Evolutionary conservation across 2,888 invertebrate species (phyloP).

Genomic region (Acanthosepion esculentum): DNA sequence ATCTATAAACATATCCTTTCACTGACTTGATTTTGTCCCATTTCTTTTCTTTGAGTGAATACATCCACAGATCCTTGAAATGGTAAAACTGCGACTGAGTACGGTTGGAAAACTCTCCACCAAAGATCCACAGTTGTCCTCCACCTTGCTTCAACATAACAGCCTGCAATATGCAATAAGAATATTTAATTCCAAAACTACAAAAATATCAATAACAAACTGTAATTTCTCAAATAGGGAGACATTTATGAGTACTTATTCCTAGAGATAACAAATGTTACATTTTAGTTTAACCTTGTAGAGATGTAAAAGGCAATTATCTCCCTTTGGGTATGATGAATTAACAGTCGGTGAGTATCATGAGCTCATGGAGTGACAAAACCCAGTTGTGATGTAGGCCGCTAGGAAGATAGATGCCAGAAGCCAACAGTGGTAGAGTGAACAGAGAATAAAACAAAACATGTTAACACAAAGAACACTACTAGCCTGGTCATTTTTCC

Average conservation of each 20-base stretch:
- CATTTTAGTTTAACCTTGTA: too few relatives aligned
- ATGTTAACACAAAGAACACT: too few relatives aligned
- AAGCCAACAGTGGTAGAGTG: too few relatives aligned
- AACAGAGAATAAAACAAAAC: too few relatives aligned
- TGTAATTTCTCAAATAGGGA: neutral
- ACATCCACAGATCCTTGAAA: constrained; percentile 92
- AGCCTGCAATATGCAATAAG: constrained; percentile 76
- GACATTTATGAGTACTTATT: neutral
- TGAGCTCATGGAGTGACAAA: too few relatives aligned
- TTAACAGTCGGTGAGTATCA: too few relatives aligned
- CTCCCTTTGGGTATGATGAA: too few relatives aligned
- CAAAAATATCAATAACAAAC: neutral
- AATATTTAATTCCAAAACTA: neutral
- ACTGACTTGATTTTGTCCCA: constrained; percentile 86
- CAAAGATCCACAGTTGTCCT: constrained; percentile 87
- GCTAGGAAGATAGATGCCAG: too few relatives aligned
- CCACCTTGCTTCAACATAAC: constrained; percentile 84
- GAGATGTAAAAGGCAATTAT: too few relatives aligned
- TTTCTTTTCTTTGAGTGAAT: constrained; percentile 80
- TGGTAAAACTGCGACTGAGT: constrained; percentile 94
- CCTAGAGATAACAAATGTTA: too few relatives aligned
- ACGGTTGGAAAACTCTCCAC: constrained; percentile 93
- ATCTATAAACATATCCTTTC: neutral
- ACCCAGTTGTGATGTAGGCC: too few relatives aligned
- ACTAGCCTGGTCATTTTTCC: too few relatives aligned